Conservation (phyloP, 2,888 invertebrate species). For the Theretra japonica region DNA sequence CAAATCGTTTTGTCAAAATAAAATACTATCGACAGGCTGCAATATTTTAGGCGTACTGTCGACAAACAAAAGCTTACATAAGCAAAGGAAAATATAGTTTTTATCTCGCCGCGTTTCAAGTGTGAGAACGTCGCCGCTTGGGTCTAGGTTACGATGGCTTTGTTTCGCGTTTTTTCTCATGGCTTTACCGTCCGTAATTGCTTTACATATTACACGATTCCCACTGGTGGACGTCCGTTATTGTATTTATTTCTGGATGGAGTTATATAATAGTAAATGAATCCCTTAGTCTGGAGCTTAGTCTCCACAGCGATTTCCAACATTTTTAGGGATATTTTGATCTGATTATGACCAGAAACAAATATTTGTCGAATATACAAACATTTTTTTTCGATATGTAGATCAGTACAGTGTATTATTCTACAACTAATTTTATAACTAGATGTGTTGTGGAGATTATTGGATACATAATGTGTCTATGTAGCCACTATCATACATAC, state of each 20-base stretch:
- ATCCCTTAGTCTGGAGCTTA: too few species aligned
- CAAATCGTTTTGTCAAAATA: too few species aligned
- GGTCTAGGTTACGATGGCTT: slow-evolving; percentile 73
- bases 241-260: not conserved
- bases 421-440: too few species aligned
- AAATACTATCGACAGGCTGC: too few species aligned
- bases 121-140: slow-evolving; percentile 66
- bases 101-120: slow-evolving; percentile 66
- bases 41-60: not conserved
- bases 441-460: too few species aligned
- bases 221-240: not conserved
- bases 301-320: not conserved
- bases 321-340: too few species aligned
- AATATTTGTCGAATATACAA: too few species aligned
- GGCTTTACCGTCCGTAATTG: slow-evolving; percentile 50
- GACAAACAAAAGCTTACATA: slow-evolving; percentile 40
- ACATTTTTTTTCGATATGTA: too few species aligned
- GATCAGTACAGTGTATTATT: too few species aligned
- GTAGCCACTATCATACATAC: too few species aligned
- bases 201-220: slow-evolving; percentile 21
- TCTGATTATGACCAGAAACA: too few species aligned
- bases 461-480: too few species aligned
- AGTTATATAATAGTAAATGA: slow-evolving; percentile 16
- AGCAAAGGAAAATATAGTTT: slow-evolving; percentile 65
- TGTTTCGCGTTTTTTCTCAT: slow-evolving; percentile 63